Conservation (phyloP, 2,888 invertebrate species). For the Amiota mariae region DNA sequence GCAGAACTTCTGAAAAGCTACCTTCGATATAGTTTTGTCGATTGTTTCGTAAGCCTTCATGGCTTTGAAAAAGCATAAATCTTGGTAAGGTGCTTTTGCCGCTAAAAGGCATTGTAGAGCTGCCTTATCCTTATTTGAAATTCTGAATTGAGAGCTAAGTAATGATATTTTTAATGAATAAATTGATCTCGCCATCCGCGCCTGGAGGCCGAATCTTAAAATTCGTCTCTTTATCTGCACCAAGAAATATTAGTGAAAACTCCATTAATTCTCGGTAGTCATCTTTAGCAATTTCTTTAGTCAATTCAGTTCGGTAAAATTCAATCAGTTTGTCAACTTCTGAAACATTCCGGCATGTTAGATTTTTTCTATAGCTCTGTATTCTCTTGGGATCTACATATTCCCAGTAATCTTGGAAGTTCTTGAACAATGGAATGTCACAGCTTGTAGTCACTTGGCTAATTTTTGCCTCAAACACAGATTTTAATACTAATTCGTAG, state of each 20-base stretch:
- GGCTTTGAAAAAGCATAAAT: neutral
- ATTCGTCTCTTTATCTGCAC: too few relatives aligned
- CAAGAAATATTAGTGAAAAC: too few relatives aligned
- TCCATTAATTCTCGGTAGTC: constrained; percentile 22
- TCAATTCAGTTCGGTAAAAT: constrained; percentile 26
- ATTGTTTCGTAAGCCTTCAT: too few relatives aligned
- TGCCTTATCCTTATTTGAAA: neutral
- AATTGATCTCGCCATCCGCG: neutral
- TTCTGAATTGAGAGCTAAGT: constrained; percentile 9
- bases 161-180: constrained; percentile 11
- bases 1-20: too few relatives aligned
- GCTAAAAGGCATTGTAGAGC: neutral
- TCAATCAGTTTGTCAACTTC: neutral
- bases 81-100: constrained; percentile 1
- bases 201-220: too few relatives aligned
- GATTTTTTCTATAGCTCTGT: neutral
- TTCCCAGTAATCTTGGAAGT: constrained; percentile 15
- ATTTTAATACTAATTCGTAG: neutral
- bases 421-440: too few relatives aligned
- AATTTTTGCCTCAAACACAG: too few relatives aligned
- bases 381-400: constrained; percentile 3
- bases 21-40: too few relatives aligned
- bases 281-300: constrained; percentile 8
- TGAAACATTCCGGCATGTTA: too few relatives aligned
- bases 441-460: too few relatives aligned